phyloP scores from a whole-genome alignment of 2,888 invertebrate genomes.

The Leptopilina syphax region DNA sequence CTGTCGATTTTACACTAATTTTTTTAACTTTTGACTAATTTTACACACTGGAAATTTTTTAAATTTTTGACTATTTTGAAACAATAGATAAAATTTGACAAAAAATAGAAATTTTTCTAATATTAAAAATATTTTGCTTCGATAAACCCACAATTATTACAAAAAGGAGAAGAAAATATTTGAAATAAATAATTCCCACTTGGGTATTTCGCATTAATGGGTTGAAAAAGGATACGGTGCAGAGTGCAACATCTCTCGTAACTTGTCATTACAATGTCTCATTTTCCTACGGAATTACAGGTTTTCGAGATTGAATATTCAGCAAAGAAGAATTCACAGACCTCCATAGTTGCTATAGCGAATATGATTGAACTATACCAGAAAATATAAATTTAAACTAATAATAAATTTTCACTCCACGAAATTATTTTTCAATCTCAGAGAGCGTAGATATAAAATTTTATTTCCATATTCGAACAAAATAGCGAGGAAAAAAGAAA shows the following conservation, averaged over 20 bases:
- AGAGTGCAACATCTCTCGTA: conserved; percentile 8
- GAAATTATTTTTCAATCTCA: too few species aligned
- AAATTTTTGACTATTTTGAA: too few species aligned
- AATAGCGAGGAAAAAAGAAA: not conserved
- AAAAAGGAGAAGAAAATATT: not conserved
- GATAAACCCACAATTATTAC: not conserved
- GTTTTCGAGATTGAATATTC: conserved; percentile 25
- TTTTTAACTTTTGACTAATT: too few species aligned
- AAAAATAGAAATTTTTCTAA: too few species aligned
- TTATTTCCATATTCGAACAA: too few species aligned
- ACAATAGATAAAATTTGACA: too few species aligned
- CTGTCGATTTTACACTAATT: too few species aligned
- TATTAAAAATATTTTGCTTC: too few species aligned
- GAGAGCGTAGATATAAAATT: too few species aligned
- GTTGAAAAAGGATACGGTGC: not conserved
- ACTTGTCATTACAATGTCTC: conserved; percentile 24
- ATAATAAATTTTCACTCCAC: too few species aligned
- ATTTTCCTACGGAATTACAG: conserved; percentile 27
- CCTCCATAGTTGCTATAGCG: not conserved
- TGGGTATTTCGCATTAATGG: conserved; percentile 33
- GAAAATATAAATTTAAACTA: not conserved
- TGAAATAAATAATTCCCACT: conserved; percentile 21
- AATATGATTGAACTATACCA: not conserved
- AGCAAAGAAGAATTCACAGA: not conserved
- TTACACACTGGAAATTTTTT: too few species aligned